These are phyloP conservation scores for Koerneria pararmatus DNA, from an alignment of 2,888 invertebrate species.

Conservation along the genomic window DNA sequence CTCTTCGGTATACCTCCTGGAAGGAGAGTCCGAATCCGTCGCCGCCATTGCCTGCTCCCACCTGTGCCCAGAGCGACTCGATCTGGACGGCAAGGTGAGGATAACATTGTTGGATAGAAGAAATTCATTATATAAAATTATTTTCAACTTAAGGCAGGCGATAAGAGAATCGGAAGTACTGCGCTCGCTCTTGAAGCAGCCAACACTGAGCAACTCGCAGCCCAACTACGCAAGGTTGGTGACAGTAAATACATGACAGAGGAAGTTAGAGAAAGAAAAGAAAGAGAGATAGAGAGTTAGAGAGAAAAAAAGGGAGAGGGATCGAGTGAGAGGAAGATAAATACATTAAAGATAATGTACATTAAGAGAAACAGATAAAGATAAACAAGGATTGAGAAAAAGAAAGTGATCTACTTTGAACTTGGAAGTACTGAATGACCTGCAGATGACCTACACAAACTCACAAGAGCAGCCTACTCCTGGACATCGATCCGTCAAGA, in stretches of 20 bases:
- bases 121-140: too few species aligned
- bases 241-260: too few species aligned
- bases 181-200: conserved; percentile 61
- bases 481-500: conserved; percentile 79
- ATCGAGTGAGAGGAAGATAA: too few species aligned
- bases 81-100: conserved; percentile 11
- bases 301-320: too few species aligned
- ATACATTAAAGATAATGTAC: too few species aligned
- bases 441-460: conserved; percentile 78
- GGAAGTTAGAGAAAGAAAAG: too few species aligned
- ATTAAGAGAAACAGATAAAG: too few species aligned
- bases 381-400: too few species aligned
- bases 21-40: conserved; percentile 73
- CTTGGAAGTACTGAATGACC: not conserved
- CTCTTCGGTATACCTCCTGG: conserved; percentile 77
- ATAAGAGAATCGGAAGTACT: conserved; percentile 62
- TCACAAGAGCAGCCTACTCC: conserved; percentile 88
- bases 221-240: conserved; percentile 54
- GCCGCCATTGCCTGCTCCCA: conserved; percentile 75
- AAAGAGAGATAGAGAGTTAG: too few species aligned
- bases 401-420: not conserved
- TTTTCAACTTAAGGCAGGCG: conserved; percentile 57
- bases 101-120: too few species aligned
- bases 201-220: conserved; percentile 59
- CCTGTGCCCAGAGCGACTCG: conserved; percentile 68